A percentile compares a stretch with the other conserved stretches of the same genome.
phyloP scores from a whole-genome alignment of 2,113 vertebrate genomes.

The Brienomyrus brachyistius region DNA sequence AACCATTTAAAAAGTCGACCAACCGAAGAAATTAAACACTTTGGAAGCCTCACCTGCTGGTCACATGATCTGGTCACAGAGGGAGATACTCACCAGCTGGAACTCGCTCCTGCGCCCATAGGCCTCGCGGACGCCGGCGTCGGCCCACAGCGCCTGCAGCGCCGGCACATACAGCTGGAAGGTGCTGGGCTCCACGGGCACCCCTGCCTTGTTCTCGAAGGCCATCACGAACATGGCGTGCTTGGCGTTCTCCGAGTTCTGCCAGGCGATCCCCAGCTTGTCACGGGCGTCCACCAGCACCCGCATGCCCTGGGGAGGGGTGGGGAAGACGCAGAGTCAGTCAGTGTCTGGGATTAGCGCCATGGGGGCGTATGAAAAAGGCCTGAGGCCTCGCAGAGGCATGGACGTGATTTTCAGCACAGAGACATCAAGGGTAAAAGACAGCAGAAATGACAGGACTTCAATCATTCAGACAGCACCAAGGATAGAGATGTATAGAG shows the following conservation, averaged over 20 bases:
- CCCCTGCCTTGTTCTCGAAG: conserved; percentile 80
- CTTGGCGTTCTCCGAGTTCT: conserved; percentile 89
- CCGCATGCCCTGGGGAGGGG: conserved; percentile 71
- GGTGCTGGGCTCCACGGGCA: conserved; percentile 79
- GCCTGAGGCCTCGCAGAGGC: neutral
- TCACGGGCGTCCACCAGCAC: conserved; percentile 92
- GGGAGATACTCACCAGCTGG: conserved; percentile 79
- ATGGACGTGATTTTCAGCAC: neutral
- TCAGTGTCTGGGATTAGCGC: neutral
- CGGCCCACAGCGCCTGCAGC: conserved; percentile 75
- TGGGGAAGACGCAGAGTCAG: neutral
- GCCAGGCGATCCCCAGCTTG: conserved; percentile 89
- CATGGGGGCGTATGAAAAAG: neutral
- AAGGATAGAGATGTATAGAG: neutral
- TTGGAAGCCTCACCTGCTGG: neutral
- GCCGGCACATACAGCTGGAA: conserved; percentile 91
- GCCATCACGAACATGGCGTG: conserved; percentile 96
- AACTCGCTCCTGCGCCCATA: conserved; percentile 86
- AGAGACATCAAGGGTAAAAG: neutral
- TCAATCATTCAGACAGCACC: neutral
- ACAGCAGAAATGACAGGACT: neutral
- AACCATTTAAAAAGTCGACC: neutral
- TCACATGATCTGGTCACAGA: too few relatives aligned
- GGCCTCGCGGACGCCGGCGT: conserved; percentile 79
- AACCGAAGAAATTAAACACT: neutral